Evolutionary conservation across 2,888 invertebrate species (phyloP).

Genomic region (Erebia ligea): DNA sequence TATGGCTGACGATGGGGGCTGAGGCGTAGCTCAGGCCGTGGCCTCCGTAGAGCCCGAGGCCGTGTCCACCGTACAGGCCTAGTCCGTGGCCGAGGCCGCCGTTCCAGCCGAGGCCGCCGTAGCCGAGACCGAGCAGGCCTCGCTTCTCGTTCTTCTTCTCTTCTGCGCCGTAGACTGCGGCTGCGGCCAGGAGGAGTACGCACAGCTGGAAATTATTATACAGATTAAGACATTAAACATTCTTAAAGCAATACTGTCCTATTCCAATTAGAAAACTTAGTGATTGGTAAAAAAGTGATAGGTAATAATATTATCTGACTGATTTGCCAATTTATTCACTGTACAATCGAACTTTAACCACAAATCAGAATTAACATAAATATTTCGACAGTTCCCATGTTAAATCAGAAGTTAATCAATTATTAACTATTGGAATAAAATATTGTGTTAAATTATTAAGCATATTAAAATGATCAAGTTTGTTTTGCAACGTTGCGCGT

Average conservation of each 20-base stretch:
- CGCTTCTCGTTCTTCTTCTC: conserved; percentile 78
- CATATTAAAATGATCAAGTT: background rate
- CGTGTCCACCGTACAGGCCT: conserved; percentile 48
- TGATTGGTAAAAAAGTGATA: no score
- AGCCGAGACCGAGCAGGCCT: conserved; percentile 75
- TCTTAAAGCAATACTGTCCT: no score
- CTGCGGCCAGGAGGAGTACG: conserved; percentile 61
- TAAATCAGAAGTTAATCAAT: background rate
- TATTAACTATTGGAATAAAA: background rate
- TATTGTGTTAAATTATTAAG: background rate
- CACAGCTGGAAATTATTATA: conserved; percentile 56
- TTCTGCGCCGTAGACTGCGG: conserved; percentile 62
- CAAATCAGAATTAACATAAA: background rate
- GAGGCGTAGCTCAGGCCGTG: conserved; percentile 47
- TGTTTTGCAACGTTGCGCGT: background rate
- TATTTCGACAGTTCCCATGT: background rate
- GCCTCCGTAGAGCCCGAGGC: conserved; percentile 49
- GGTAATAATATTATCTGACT: no score
- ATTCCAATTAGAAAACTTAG: no score
- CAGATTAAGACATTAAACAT: background rate
- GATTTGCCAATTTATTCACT: no score
- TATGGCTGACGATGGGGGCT: conserved; percentile 48
- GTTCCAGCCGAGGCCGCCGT: conserved; percentile 53
- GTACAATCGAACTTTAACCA: no score
- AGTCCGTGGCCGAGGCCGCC: conserved; percentile 41